Evolutionary conservation across 2,888 invertebrate genomes (phyloP).

Genomic region (Loripinus fragilis): DNA sequence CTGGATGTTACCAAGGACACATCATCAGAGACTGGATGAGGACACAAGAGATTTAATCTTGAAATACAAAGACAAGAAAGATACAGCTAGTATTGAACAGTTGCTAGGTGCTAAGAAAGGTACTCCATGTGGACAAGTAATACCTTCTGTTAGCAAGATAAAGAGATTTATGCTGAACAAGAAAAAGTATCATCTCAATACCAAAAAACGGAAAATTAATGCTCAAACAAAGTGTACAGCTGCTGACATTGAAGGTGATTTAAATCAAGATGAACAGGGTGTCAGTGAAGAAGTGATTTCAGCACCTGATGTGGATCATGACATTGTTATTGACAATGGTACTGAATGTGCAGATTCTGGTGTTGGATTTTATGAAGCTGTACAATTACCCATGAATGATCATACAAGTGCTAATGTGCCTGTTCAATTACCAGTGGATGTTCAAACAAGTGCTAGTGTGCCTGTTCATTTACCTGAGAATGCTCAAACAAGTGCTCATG

Average conservation of each 20-base stretch:
- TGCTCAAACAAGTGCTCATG: too few species aligned
- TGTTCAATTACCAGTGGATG: background rate
- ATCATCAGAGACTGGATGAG: conserved; percentile 65
- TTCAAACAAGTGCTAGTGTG: background rate
- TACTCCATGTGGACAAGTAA: conserved; percentile 16
- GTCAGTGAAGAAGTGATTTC: background rate
- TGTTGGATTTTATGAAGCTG: background rate
- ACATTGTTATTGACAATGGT: background rate
- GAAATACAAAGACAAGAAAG: conserved; percentile 48
- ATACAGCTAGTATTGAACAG: conserved; percentile 57
- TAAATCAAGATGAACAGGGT: background rate
- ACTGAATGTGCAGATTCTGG: background rate
- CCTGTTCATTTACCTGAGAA: too few species aligned
- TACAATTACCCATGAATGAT: background rate
- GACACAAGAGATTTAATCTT: conserved; percentile 70
- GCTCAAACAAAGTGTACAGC: background rate
- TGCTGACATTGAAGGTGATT: background rate
- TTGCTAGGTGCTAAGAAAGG: conserved; percentile 47
- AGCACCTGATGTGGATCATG: background rate
- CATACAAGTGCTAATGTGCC: background rate
- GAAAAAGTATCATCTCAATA: conserved; percentile 59
- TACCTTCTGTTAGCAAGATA: conserved; percentile 61
- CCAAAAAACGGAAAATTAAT: background rate
- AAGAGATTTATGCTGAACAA: conserved; percentile 68
- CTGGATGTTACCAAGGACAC: conserved; percentile 68